phyloP scores from a whole-genome alignment of 1,140 invertebrate species.

The Doryteuthis pealeii region DNA sequence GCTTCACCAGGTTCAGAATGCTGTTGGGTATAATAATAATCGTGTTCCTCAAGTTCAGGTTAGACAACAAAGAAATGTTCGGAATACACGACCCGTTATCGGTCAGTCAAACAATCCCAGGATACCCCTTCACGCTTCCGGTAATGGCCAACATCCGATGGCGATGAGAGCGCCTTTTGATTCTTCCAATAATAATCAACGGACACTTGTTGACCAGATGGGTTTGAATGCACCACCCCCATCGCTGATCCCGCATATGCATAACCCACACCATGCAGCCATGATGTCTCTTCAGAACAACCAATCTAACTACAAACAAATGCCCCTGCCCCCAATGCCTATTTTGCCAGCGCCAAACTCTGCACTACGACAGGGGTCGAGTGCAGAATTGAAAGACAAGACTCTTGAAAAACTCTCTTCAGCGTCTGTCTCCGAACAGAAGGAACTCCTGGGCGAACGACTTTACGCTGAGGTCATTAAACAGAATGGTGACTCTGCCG shows the following conservation, averaged over 20 bases:
- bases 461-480: slow-evolving; percentile 93
- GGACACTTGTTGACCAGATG: neutral
- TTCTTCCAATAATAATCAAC: neutral
- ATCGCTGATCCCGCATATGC: neutral
- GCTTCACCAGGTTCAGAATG: slow-evolving; percentile 15
- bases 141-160: neutral
- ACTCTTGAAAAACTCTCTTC: slow-evolving; percentile 94
- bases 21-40: slow-evolving; percentile 16
- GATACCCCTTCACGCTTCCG: neutral
- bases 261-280: neutral
- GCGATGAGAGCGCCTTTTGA: neutral
- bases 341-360: neutral
- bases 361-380: neutral
- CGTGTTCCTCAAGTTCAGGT: slow-evolving; percentile 50
- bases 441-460: slow-evolving; percentile 98
- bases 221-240: neutral
- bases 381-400: slow-evolving; percentile 82
- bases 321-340: slow-evolving; percentile 74
- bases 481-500: slow-evolving; percentile 90
- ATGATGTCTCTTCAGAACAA: neutral
- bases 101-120: slow-evolving; percentile 53
- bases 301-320: slow-evolving; percentile 3
- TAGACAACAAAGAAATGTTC: slow-evolving; percentile 63
- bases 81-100: slow-evolving; percentile 82
- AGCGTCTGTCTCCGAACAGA: slow-evolving; percentile 92